phyloP scores from a whole-genome alignment of 2,797 vertebrate genomes.

The Anguilla anguilla region DNA sequence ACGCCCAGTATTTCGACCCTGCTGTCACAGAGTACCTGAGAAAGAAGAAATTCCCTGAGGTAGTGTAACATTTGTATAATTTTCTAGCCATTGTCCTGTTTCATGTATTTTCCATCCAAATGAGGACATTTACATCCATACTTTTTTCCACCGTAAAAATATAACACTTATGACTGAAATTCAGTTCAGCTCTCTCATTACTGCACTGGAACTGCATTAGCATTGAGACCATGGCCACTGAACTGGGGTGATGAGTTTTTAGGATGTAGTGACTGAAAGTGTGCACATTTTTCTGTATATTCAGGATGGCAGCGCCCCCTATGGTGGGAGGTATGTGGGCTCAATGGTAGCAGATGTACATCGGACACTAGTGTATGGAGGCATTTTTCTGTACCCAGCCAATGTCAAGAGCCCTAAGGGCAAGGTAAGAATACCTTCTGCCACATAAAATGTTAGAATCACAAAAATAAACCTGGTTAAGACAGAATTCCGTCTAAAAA shows the following conservation, averaged over 20 bases:
- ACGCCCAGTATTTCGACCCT: constrained; percentile 88
- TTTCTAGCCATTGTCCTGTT: neutral
- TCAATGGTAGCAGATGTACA: constrained; percentile 98
- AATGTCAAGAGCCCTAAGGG: constrained; percentile 92
- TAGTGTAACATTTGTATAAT: constrained; percentile 51
- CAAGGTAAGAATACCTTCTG: constrained; percentile 74
- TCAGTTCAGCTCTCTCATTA: neutral
- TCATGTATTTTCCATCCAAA: neutral
- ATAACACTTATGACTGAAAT: neutral
- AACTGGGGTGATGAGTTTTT: neutral
- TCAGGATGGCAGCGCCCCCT: constrained; percentile 87
- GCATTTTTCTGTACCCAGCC: constrained; percentile 94
- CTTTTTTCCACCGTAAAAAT: neutral
- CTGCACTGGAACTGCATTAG: neutral
- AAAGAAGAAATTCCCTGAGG: constrained; percentile 91
- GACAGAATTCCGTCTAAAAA: neutral
- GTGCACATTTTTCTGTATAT: constrained; percentile 22
- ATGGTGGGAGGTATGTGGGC: constrained; percentile 90
- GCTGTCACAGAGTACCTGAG: constrained; percentile 87
- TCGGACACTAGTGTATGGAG: constrained; percentile 93
- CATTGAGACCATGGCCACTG: neutral
- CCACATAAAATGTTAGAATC: neutral
- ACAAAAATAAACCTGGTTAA: neutral
- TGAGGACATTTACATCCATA: neutral
- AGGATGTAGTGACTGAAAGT: neutral